Evolutionary conservation across 2,888 invertebrate genomes (phyloP), one percentile per base, ranked within the genome.

Genomic region (Hydriomena furcata): DNA sequence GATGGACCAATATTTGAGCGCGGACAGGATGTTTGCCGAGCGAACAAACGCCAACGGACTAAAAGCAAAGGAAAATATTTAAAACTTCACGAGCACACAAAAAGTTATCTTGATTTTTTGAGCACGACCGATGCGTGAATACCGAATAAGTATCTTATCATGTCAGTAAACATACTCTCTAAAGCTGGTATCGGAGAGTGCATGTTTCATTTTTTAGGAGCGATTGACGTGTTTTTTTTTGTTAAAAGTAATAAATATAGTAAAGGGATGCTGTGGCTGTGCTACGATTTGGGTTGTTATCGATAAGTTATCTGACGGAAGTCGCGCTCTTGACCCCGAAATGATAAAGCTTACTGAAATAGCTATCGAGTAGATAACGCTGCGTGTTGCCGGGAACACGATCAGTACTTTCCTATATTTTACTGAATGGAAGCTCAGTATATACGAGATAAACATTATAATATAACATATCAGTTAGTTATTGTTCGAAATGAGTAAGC

Each of bases 251-350:
- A 82, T 78, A 81, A 63, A 69, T 63, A 60, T 36, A 24, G 31
- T 47, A 57, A 52, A 55, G 73, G 85, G 85, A 86, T 85, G 85
- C 89, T 87, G 88, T 58, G 71, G 63, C 63, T 66, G 68, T 66
- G 71, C 65, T 61, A 60, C 57, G 58, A 44, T 53, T 57, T 32
- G 49, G 57, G 44, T 44, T 46, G 58, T 75, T 77, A 72, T 66
- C 66, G 48, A 45, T 10, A 17, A 38, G 65, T 71, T 84, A 85
- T 86, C 86, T 66, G 68, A 76, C 84, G 89, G 88, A 89, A 85
- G 82, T 79, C 81, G 77, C 78, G 88, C 82, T 89, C 88, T 88
- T 89, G 88, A 87, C 88, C 88, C 72, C 78, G 57, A 63, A 61
- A 61, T 72, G 87, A 86, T 86, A 86, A 79, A 61, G 61, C 54